Base-by-base conservation (phyloP, 2,888 invertebrate species). In the Ypsolopha scabrella region DNA sequence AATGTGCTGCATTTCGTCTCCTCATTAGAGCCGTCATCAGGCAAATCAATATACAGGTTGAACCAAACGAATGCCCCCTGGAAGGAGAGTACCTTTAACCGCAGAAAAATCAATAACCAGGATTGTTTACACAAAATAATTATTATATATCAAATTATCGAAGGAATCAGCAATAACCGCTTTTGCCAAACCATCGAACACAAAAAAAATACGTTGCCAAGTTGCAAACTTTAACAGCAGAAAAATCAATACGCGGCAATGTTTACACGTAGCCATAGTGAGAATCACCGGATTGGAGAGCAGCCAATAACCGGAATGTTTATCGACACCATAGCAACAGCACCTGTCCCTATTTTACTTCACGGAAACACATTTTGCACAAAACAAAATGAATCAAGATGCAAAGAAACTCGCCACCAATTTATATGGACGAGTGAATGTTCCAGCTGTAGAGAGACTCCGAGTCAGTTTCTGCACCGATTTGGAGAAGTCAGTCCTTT, bases 401-500 rank as follows among this genome's bases (percentile, higher is more conserved):
- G 62, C 70, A 13, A 79, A 77, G 59, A 78, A 73, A 68, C 64
- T 67, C 38, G 66, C 70, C 14, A 79, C 71, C 51, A 78, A 69
- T 60, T 72, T 87, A 58, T 87, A 88, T 60, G 87, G 88, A 53
- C 70, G 87, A 64, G 77, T 82, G 11, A 75, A 71, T 56, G 72
- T 62, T 11, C 77, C 80, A 36, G 63, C 66, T 43, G 62, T 71
- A 43, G 89, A 89, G 65, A 83, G 80, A 63, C 83, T 85, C 60
- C 88, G 89, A 62, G 83, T 91, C 14, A 81, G 89, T 9, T 92
- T 90, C 72, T 94, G 93, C 65, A 94, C 94, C n/a, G 96, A 96
- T 75, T 89, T 96, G 67, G 98, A 98, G 67, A 97, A 97, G 75
- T 97, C 96, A 24, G 97, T 97, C 8, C 90, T 98, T 53, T 90